phyloP scores from a whole-genome alignment of 37 sponge, comb jelly and placozoan genomes.

The Cliona cf. orientalis region DNA sequence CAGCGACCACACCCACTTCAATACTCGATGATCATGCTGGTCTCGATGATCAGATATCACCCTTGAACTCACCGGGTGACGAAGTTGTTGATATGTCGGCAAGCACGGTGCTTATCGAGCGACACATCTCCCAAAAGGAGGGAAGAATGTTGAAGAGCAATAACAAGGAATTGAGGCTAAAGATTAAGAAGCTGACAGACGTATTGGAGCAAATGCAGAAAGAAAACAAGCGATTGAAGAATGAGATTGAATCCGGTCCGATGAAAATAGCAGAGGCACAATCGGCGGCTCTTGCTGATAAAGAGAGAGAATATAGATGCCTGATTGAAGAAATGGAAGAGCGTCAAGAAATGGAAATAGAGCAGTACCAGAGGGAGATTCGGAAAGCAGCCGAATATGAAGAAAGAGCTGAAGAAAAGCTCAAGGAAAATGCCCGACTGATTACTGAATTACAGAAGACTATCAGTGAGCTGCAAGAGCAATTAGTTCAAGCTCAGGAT shows the following conservation, averaged over 20 bases:
- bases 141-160: constrained; percentile 3
- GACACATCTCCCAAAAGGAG: neutral
- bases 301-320: neutral
- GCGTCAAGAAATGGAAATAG: neutral
- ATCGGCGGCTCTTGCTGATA: neutral
- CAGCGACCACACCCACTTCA: no score
- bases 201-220: constrained; percentile 15
- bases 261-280: no score
- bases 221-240: no score
- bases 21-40: no score
- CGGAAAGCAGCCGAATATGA: neutral
- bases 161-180: constrained; percentile 20
- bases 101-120: constrained; percentile 10
- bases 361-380: neutral
- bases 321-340: neutral
- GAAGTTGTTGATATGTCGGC: neutral
- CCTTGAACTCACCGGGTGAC: neutral
- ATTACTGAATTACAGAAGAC: neutral
- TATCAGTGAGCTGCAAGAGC: neutral
- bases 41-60: no score
- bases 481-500: neutral
- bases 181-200: constrained; percentile 22
- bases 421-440: neutral
- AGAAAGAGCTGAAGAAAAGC: neutral
- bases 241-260: no score